These are phyloP conservation scores for Apamea monoglypha DNA, from an alignment of 2,888 invertebrate species.

Conservation along the genomic window DNA sequence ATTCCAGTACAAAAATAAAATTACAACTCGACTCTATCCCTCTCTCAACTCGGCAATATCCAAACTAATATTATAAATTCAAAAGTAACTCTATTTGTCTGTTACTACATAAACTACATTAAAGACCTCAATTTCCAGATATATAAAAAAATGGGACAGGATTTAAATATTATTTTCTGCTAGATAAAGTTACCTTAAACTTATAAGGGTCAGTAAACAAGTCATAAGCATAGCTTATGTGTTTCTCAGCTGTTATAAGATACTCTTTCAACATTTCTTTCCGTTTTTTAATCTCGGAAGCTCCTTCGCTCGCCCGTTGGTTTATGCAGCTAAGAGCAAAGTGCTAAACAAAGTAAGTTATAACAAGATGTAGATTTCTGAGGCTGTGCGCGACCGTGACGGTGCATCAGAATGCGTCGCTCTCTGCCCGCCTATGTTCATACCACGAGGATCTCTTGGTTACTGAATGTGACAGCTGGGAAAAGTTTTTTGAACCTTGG, in stretches of 20 bases:
- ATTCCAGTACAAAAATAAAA: no score
- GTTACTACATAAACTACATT: background rate
- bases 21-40: no score
- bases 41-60: no score
- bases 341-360: constrained; percentile 57
- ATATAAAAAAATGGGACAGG: background rate
- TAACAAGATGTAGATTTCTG: constrained; percentile 72
- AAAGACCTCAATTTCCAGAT: background rate
- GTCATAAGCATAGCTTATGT: background rate
- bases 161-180: background rate
- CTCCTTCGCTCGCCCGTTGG: constrained; percentile 4
- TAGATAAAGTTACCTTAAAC: background rate
- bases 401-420: constrained; percentile 64
- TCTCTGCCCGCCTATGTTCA: constrained; percentile 71
- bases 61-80: background rate
- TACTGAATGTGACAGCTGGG: constrained; percentile 38
- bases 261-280: constrained; percentile 1
- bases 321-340: constrained; percentile 38
- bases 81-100: background rate
- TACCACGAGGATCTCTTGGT: constrained; percentile 49
- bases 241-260: background rate
- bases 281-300: constrained; percentile 33
- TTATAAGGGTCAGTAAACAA: background rate
- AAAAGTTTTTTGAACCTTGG: background rate
- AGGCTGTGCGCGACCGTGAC: constrained; percentile 49